Evolutionary conservation across 2,113 vertebrate genomes (phyloP), one percentile per base, ranked within the genome.

Genomic region (Notiomystis cincta): DNA sequence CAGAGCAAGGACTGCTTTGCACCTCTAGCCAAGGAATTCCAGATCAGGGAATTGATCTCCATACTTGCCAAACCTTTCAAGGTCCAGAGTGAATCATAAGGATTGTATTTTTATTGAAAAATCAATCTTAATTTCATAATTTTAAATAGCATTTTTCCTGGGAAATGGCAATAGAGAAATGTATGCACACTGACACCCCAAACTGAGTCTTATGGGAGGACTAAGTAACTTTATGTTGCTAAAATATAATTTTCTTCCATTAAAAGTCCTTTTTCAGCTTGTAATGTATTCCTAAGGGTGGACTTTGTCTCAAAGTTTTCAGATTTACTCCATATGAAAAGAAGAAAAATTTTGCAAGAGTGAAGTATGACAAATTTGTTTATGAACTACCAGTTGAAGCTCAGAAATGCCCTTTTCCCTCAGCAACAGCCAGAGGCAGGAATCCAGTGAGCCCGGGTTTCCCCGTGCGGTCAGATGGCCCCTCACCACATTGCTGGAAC

Each of bases 11-110:
- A 84, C 28, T 33, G 20, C 44, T 83, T 35, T 53, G 69, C 69
- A 86, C 47, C 54, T 58, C 62, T 31, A 82, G 82, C 82, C 82
- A 88, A 89, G 70, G 40, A 87, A 84, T 77, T 96, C 47, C 93
- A 94, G 50, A 62, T 35, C 31, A 85, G 57, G 69, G 45, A 88
- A 75, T 1, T 31, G 25, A 65, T 76, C 28, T 80, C 27, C 25
- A 38, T 24, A 28, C 47, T 62, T 86, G 60, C 40, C 71, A 81
- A 73, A 90, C 56, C 23, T 54, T 77, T 60, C 47, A 50, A 61
- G 23, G 38, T 65, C 82, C 65, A 37, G 7, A 76, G 51, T 24
- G 37, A 25, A 30, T 53, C n/a, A 12, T 51, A 37, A 93, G 15
- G 27, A 45, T 69, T 94, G n/a, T 28, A 38, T 25, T 75, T 82